A percentile compares a stretch with the other conserved stretches of the same genome.
Evolutionary conservation across 2,888 invertebrate species (phyloP).

Genomic region (Nomada ruficornis): DNA sequence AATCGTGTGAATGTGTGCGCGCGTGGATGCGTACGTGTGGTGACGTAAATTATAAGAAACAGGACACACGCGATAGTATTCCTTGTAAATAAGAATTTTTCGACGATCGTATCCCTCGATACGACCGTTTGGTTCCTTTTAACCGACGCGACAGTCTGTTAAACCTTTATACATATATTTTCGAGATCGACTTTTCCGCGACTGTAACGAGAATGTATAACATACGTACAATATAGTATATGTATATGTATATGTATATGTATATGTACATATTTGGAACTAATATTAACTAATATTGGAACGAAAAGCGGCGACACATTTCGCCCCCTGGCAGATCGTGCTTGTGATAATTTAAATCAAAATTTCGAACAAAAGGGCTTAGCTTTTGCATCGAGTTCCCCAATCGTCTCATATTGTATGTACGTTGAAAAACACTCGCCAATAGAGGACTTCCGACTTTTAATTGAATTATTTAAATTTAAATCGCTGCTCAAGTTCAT

Average conservation of each 20-base stretch:
- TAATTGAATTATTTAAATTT: slow-evolving; percentile 23
- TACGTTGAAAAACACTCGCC: background rate
- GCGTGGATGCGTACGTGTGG: background rate
- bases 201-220: slow-evolving; percentile 57
- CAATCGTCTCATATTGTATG: background rate
- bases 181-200: slow-evolving; percentile 65
- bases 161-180: slow-evolving; percentile 69
- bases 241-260: slow-evolving; percentile 39
- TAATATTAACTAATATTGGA: background rate
- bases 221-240: slow-evolving; percentile 52
- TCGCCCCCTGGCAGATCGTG: background rate
- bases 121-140: slow-evolving; percentile 48
- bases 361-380: slow-evolving; percentile 30
- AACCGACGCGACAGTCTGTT: slow-evolving; percentile 46
- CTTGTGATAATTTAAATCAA: slow-evolving; percentile 52
- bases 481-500: slow-evolving; percentile 7
- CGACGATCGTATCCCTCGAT: slow-evolving; percentile 19
- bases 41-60: background rate
- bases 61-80: slow-evolving; percentile 20
- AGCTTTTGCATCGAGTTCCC: slow-evolving; percentile 39
- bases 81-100: slow-evolving; percentile 65
- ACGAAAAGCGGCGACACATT: slow-evolving; percentile 4
- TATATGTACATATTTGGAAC: slow-evolving; percentile 26
- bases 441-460: background rate
- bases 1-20: background rate